phyloP scores from a whole-genome alignment of 2,888 invertebrate genomes.

The Ochlodes sylvanus region DNA sequence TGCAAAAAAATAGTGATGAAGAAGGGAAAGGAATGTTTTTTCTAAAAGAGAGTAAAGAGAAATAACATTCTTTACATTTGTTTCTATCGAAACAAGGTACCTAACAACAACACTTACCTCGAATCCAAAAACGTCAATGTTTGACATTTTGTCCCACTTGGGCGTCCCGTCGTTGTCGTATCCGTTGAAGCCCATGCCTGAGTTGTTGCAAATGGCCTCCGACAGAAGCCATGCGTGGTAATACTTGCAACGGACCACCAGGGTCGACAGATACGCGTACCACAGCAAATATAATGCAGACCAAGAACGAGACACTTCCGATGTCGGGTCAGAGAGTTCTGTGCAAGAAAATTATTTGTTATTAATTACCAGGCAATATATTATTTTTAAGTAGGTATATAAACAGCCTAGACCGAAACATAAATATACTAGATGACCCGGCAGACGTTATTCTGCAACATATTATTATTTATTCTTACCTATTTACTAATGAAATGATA shows the following conservation, averaged over 20 bases:
- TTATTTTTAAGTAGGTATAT: no score
- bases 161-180: constrained; percentile 90
- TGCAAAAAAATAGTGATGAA: no score
- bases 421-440: no score
- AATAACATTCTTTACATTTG: no score
- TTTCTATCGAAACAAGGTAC: no score
- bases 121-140: constrained; percentile 94
- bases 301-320: constrained; percentile 80
- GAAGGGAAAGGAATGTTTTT: no score
- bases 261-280: constrained; percentile 92
- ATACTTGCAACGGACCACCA: constrained; percentile 95
- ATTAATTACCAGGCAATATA: background rate
- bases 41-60: no score
- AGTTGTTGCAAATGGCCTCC: constrained; percentile 97
- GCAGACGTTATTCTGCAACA: no score
- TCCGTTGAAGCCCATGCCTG: constrained; percentile 96
- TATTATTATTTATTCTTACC: no score
- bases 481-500: no score
- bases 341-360: constrained; percentile 23
- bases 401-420: no score
- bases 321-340: constrained; percentile 75
- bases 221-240: constrained; percentile 99
- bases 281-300: constrained; percentile 77
- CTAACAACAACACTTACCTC: constrained; percentile 86
- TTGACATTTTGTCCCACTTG: constrained; percentile 97